A percentile compares a stretch with the other conserved stretches of the same genome.
These are phyloP conservation scores for Papilio demoleus DNA, from an alignment of 2,888 invertebrate species.

Conservation along the genomic window DNA sequence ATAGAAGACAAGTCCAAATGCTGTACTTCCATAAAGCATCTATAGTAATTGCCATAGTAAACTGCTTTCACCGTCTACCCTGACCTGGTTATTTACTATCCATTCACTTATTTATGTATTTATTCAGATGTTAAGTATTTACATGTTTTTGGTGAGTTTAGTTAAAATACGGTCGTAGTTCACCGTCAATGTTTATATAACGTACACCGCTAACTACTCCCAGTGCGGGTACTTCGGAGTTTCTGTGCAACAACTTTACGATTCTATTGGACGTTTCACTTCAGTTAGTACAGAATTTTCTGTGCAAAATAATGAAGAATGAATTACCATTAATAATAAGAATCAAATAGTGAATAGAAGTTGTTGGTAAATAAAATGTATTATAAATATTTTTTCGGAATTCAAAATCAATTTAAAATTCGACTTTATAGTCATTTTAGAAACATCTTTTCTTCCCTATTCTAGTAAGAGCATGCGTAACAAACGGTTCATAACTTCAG, in stretches of 20 bases:
- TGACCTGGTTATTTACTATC: conserved; percentile 29
- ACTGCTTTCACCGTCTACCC: conserved; percentile 9
- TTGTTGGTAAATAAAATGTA: too few species aligned
- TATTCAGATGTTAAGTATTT: conserved; percentile 25
- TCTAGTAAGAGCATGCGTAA: not conserved
- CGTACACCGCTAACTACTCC: conserved; percentile 24
- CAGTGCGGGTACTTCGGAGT: conserved; percentile 21
- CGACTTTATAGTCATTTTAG: too few species aligned
- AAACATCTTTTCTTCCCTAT: not conserved
- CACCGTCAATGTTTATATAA: conserved; percentile 24
- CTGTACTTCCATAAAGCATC: too few species aligned
- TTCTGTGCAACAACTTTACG: conserved; percentile 28
- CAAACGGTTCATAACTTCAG: not conserved
- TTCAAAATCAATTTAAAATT: too few species aligned
- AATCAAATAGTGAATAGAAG: too few species aligned
- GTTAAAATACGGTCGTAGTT: conserved; percentile 28
- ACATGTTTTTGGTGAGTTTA: conserved; percentile 26
- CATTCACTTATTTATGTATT: conserved; percentile 22
- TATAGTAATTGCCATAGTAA: not conserved
- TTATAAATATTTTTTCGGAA: too few species aligned
- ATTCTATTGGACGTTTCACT: conserved; percentile 23
- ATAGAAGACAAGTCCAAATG: not conserved
- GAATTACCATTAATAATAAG: too few species aligned
- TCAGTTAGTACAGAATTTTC: not conserved
- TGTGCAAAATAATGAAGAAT: too few species aligned